phyloP scores from a whole-genome alignment of 2,113 vertebrate genomes.

The Atherinomorus stipes region DNA sequence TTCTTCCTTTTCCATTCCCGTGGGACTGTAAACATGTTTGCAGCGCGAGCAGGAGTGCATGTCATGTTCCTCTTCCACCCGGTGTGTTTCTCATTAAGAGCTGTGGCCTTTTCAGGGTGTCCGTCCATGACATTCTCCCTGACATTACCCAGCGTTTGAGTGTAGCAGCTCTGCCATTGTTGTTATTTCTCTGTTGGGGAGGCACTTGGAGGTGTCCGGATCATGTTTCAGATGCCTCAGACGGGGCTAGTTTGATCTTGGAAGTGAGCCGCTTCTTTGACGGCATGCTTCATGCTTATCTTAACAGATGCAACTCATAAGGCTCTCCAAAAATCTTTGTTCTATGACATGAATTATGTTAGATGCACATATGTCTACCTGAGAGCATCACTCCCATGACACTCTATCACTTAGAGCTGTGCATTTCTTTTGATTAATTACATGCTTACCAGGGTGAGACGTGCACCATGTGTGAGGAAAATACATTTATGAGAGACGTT shows the following conservation, averaged over 20 bases:
- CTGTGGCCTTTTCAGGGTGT: constrained; percentile 38
- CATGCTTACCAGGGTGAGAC: constrained; percentile 29
- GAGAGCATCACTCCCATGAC: constrained; percentile 32
- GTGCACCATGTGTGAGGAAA: constrained; percentile 30
- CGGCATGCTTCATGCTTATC: constrained; percentile 14
- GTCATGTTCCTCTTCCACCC: constrained; percentile 1
- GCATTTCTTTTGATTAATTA: constrained; percentile 62
- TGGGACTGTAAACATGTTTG: not conserved
- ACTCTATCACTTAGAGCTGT: constrained; percentile 14
- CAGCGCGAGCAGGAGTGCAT: not conserved
- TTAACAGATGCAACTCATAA: not conserved
- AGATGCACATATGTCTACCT: constrained; percentile 34
- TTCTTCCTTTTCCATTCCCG: constrained; percentile 3
- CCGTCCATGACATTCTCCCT: constrained; percentile 56
- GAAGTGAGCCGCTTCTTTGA: constrained; percentile 18
- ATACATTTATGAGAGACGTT: constrained; percentile 29
- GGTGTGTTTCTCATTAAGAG: constrained; percentile 25
- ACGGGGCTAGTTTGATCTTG: constrained; percentile 31
- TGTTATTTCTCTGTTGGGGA: constrained; percentile 58
- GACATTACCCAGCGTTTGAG: constrained; percentile 42
- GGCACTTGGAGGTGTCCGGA: constrained; percentile 38
- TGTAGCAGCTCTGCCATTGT: constrained; percentile 41
- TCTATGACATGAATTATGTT: constrained; percentile 8
- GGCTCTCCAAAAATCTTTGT: not conserved
- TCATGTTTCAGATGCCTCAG: constrained; percentile 66